These are phyloP conservation scores for Argyrosomus regius DNA, from an alignment of 2,797 vertebrate genomes.

Conservation along the genomic window DNA sequence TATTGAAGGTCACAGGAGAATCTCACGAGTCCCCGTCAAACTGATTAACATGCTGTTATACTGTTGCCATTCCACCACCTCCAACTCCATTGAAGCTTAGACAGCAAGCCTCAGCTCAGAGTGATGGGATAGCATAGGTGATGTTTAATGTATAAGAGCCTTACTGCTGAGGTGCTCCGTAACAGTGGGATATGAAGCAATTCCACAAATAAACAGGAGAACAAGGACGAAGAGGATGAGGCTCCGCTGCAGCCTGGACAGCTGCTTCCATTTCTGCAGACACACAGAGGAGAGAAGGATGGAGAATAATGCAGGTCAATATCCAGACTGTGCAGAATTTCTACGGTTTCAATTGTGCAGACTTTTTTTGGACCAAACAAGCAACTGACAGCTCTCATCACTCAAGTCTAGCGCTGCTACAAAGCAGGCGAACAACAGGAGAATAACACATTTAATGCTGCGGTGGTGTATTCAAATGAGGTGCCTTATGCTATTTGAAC, in stretches of 20 bases:
- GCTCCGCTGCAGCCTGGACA: conserved; percentile 93
- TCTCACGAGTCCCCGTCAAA: not conserved
- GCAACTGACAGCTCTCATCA: not conserved
- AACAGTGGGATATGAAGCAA: conserved; percentile 84
- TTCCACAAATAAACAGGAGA: conserved; percentile 86
- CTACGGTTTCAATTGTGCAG: not conserved
- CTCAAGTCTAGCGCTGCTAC: not conserved
- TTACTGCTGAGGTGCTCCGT: conserved; percentile 88
- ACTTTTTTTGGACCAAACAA: not conserved
- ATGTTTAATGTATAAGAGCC: not conserved
- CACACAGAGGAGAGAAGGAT: conserved; percentile 6
- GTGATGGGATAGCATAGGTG: not conserved
- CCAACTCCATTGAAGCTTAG: not conserved
- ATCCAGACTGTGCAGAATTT: not conserved
- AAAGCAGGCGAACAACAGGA: not conserved
- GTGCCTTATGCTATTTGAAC: too few species aligned
- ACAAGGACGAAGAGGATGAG: conserved; percentile 87
- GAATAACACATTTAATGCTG: not conserved
- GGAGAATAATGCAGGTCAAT: not conserved
- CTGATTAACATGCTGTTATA: not conserved
- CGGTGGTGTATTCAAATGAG: not conserved
- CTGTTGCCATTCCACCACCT: not conserved
- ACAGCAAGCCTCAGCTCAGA: not conserved
- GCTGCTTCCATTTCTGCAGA: conserved; percentile 95
- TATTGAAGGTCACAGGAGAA: not conserved